Conservation (phyloP, 2,113 vertebrate genomes). For the Zosterops japonicus region DNA sequence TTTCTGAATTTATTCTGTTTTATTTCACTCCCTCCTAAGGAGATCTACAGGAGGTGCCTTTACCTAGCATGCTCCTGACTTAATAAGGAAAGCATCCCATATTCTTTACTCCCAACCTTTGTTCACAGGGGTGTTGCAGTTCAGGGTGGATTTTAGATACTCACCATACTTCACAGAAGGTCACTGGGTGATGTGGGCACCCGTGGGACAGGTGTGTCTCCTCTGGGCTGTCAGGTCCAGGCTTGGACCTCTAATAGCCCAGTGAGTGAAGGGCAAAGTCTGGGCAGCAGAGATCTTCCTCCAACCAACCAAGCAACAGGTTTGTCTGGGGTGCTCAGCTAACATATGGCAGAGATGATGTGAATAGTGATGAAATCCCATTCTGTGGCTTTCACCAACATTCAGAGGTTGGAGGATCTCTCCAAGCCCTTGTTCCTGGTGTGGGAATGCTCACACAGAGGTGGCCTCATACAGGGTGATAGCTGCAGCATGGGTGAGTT, state of each 20-base stretch:
- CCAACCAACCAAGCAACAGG: rapidly evolving
- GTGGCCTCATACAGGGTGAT: rapidly evolving
- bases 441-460: neutral
- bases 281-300: neutral
- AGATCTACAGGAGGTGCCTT: neutral
- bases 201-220: neutral
- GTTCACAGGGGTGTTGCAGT: neutral
- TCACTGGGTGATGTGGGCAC: neutral
- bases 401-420: neutral
- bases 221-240: neutral
- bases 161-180: neutral
- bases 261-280: neutral
- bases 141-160: neutral
- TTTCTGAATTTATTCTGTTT: neutral
- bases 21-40: neutral
- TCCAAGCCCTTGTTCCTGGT: rapidly evolving
- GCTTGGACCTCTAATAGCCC: neutral
- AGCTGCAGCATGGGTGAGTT: neutral
- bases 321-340: neutral
- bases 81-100: neutral
- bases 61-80: neutral
- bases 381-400: no score
- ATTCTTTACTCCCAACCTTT: neutral
- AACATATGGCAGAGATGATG: rapidly evolving
- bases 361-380: neutral